Evolutionary conservation across 2,113 vertebrate species (phyloP).

Genomic region (Asarcornis scutulata): DNA sequence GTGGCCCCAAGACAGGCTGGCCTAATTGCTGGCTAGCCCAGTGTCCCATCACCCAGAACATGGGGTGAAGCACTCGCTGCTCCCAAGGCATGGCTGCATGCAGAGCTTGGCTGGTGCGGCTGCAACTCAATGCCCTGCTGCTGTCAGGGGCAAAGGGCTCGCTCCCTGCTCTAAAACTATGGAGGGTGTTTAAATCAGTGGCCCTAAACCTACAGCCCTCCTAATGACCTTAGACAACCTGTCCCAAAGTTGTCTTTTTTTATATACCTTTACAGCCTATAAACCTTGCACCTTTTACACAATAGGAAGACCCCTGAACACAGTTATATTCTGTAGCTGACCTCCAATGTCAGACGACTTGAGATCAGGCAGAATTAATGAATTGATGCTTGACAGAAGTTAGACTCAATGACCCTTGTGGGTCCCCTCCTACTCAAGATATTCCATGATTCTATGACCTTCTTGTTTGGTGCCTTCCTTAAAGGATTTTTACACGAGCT

Average conservation of each 20-base stretch:
- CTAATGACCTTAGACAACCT: background rate
- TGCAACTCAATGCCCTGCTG: background rate
- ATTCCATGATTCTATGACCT: background rate
- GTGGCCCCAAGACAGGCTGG: background rate
- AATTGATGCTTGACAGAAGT: background rate
- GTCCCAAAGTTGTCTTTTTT: background rate
- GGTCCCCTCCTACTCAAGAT: background rate
- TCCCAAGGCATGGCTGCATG: background rate
- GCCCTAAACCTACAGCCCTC: background rate
- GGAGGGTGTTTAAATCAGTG: background rate
- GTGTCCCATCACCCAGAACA: background rate
- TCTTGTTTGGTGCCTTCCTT: background rate
- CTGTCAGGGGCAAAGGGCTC: background rate
- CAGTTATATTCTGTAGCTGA: background rate
- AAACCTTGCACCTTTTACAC: background rate
- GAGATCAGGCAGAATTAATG: background rate
- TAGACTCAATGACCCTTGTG: background rate
- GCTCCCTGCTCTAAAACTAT: background rate
- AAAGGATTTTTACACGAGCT: conserved; percentile 1
- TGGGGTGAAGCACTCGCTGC: background rate
- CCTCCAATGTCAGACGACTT: background rate
- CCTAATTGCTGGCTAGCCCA: background rate
- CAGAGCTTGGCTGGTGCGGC: background rate
- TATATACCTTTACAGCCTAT: background rate
- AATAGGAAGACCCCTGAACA: background rate